phyloP scores from a whole-genome alignment of 1,140 invertebrate species.

The Calycopis cecrops region DNA sequence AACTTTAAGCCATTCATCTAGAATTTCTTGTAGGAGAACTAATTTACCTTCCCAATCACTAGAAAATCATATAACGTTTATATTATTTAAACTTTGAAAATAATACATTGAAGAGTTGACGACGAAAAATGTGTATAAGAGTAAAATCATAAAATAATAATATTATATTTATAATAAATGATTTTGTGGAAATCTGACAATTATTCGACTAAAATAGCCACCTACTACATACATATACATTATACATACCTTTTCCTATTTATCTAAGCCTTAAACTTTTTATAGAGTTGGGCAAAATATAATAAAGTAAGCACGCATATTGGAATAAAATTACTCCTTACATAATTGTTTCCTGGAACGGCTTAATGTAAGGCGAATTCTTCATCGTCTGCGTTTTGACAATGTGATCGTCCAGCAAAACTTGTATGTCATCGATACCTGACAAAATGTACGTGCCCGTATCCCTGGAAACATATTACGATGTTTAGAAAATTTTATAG shows the following conservation, averaged over 20 bases:
- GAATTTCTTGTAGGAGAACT: constrained; percentile 89
- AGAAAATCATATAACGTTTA: neutral
- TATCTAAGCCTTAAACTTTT: too few relatives aligned
- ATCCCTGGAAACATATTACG: constrained; percentile 77
- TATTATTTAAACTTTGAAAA: neutral
- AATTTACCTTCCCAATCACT: constrained; percentile 89
- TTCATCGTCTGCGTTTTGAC: constrained; percentile 98
- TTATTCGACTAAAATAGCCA: too few relatives aligned
- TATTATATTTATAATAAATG: too few relatives aligned
- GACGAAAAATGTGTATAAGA: too few relatives aligned
- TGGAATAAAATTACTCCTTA: constrained; percentile 62
- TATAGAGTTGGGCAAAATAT: too few relatives aligned
- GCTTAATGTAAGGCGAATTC: constrained; percentile 97
- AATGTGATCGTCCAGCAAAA: constrained; percentile 96
- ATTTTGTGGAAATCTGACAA: too few relatives aligned
- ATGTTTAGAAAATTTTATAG: neutral
- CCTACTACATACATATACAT: too few relatives aligned
- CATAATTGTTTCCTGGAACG: constrained; percentile 89
- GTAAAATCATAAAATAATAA: too few relatives aligned
- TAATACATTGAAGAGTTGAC: too few relatives aligned
- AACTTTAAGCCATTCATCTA: constrained; percentile 97
- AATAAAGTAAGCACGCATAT: neutral
- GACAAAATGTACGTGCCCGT: constrained; percentile 94
- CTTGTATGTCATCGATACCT: constrained; percentile 95
- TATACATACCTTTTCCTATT: too few relatives aligned